Conservation (phyloP, 2,113 vertebrate genomes). For the Microtus richardsoni region DNA sequence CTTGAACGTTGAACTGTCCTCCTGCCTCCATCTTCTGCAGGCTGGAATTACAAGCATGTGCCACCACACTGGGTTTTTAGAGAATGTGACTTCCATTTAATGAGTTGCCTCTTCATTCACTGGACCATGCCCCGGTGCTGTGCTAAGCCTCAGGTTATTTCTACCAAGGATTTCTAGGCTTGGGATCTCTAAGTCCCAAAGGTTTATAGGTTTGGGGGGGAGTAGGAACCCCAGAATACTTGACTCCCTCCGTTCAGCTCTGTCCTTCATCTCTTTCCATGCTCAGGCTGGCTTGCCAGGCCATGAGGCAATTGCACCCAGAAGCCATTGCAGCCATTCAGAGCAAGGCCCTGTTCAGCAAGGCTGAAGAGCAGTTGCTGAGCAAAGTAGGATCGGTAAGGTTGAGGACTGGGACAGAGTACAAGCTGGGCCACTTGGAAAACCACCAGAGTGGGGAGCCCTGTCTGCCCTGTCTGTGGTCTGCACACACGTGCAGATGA, state of each 20-base stretch:
- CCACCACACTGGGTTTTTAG: neutral
- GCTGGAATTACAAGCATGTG: neutral
- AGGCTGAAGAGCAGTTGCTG: conserved; percentile 94
- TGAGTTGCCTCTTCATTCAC: neutral
- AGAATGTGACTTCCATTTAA: neutral
- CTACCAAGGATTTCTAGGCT: neutral
- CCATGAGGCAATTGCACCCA: conserved; percentile 97
- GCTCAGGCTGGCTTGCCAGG: conserved; percentile 94
- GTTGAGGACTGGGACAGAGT: neutral
- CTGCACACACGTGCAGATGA: neutral
- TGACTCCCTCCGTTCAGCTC: neutral
- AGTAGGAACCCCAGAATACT: neutral
- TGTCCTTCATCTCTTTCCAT: neutral
- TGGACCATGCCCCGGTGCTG: neutral
- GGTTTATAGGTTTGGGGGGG: neutral
- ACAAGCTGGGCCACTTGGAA: neutral
- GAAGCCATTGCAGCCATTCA: conserved; percentile 97
- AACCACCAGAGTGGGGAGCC: neutral
- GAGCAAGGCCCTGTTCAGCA: conserved; percentile 97
- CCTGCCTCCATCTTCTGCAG: neutral
- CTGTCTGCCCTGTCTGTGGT: neutral
- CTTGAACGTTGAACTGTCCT: neutral
- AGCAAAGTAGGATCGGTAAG: conserved; percentile 95
- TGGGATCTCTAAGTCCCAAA: neutral
- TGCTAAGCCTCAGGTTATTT: neutral